These are phyloP conservation scores for Pimephales promelas DNA, from an alignment of 2,113 vertebrate species.

Conservation along the genomic window DNA sequence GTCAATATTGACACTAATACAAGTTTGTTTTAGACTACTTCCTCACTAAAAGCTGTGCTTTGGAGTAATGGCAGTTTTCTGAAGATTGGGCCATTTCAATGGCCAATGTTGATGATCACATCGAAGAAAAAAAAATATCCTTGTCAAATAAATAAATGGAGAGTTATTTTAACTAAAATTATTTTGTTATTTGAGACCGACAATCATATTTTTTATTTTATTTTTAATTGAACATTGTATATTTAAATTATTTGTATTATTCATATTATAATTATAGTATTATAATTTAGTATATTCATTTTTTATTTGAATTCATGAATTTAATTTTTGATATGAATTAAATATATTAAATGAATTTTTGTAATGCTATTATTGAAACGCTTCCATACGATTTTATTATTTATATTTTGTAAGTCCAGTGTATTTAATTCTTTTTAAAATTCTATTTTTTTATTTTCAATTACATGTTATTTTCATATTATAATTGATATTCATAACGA, in stretches of 20 bases:
- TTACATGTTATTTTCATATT: too few species aligned
- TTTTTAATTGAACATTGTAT: not conserved
- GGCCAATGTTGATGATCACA: not conserved
- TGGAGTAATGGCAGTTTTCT: too few species aligned
- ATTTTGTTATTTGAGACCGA: not conserved
- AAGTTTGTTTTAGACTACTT: conserved; percentile 8
- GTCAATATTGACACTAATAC: not conserved
- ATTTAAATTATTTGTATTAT: too few species aligned
- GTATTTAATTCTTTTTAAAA: not conserved
- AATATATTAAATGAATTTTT: too few species aligned
- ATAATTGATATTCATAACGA: too few species aligned
- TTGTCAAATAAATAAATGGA: not conserved
- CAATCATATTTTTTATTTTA: not conserved
- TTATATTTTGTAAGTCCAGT: not conserved
- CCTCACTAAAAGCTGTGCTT: not conserved
- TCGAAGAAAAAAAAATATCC: too few species aligned
- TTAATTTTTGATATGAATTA: too few species aligned
- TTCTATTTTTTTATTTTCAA: not conserved
- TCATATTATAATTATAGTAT: too few species aligned
- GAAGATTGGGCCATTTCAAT: not conserved
- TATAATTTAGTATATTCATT: too few species aligned
- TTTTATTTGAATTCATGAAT: not conserved
- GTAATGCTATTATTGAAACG: not conserved
- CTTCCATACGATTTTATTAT: not conserved
- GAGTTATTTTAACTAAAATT: not conserved